phyloP scores from a whole-genome alignment of 37 sponge, comb jelly and placozoan species.

The Crambe crambe region DNA sequence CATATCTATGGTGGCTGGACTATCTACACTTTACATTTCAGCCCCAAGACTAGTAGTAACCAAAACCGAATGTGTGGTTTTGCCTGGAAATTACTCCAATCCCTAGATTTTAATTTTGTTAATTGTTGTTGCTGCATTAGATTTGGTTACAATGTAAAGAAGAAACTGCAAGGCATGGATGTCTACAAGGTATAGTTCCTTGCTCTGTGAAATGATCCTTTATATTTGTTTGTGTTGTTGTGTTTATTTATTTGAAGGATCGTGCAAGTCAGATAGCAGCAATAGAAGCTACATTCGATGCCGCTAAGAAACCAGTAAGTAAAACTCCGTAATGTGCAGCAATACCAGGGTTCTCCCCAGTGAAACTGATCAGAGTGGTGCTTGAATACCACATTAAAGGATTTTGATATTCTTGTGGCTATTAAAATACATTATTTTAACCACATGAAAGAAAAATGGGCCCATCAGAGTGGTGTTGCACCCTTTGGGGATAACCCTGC shows the following conservation, averaged over 20 bases:
- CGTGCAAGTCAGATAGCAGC: slow-evolving; percentile 96
- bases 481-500: not conserved
- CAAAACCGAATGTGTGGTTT: not conserved
- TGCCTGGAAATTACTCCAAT: not conserved
- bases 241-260: slow-evolving; percentile 62
- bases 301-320: slow-evolving; percentile 89
- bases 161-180: slow-evolving; percentile 88
- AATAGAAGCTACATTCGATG: slow-evolving; percentile 95
- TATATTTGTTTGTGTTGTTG: not conserved
- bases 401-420: too few species aligned
- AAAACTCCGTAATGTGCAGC: not conserved
- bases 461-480: too few species aligned
- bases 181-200: slow-evolving; percentile 78
- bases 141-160: slow-evolving; percentile 95
- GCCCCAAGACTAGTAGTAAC: too few species aligned
- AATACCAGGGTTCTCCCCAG: too few species aligned
- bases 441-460: too few species aligned
- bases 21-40: too few species aligned
- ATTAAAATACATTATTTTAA: too few species aligned
- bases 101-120: not conserved
- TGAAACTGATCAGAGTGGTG: too few species aligned
- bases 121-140: slow-evolving; percentile 17
- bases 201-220: not conserved
- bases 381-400: too few species aligned
- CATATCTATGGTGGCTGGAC: too few species aligned